Conservation (phyloP, 2,797 vertebrate genomes). For the Brachyalestes nurse region DNA sequence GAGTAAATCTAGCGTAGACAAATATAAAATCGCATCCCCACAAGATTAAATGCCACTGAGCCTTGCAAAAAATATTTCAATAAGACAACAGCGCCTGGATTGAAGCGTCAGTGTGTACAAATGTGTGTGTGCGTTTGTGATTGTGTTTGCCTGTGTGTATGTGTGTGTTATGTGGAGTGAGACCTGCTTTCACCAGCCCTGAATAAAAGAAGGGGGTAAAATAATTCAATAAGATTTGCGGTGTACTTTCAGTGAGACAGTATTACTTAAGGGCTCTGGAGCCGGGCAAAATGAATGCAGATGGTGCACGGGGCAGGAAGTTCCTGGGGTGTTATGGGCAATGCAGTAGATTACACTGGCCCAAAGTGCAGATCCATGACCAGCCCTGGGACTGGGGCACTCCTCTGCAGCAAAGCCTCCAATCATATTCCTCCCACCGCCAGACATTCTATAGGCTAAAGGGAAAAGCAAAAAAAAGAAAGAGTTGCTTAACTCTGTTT, state of each 20-base stretch:
- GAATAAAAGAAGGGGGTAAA: slow-evolving; percentile 51
- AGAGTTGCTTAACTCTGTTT: slow-evolving; percentile 40
- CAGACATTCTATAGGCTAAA: slow-evolving; percentile 43
- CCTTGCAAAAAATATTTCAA: slow-evolving; percentile 62
- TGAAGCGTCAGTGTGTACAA: slow-evolving; percentile 50
- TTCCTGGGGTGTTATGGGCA: slow-evolving; percentile 52
- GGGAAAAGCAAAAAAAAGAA: slow-evolving; percentile 28
- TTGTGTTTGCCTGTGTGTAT: slow-evolving; percentile 41
- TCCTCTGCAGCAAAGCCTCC: slow-evolving; percentile 30
- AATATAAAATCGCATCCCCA: slow-evolving; percentile 61
- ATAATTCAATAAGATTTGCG: slow-evolving; percentile 56
- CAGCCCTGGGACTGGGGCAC: slow-evolving; percentile 36
- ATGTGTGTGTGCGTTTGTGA: slow-evolving; percentile 47
- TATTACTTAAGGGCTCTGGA: slow-evolving; percentile 49
- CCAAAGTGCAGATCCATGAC: slow-evolving; percentile 46
- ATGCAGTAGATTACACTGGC: slow-evolving; percentile 51
- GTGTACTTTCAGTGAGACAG: slow-evolving; percentile 50
- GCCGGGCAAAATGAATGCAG: slow-evolving; percentile 50
- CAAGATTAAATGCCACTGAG: slow-evolving; percentile 65
- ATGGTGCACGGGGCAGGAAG: slow-evolving; percentile 38
- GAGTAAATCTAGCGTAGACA: slow-evolving; percentile 63
- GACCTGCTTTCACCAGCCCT: slow-evolving; percentile 34
- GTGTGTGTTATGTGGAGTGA: slow-evolving; percentile 41
- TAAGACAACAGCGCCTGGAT: slow-evolving; percentile 47
- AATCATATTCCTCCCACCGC: slow-evolving; percentile 47